Evolutionary conservation across 2,113 vertebrate genomes (phyloP), one percentile per base, ranked within the genome.

Genomic region (Nycticebus coucang): DNA sequence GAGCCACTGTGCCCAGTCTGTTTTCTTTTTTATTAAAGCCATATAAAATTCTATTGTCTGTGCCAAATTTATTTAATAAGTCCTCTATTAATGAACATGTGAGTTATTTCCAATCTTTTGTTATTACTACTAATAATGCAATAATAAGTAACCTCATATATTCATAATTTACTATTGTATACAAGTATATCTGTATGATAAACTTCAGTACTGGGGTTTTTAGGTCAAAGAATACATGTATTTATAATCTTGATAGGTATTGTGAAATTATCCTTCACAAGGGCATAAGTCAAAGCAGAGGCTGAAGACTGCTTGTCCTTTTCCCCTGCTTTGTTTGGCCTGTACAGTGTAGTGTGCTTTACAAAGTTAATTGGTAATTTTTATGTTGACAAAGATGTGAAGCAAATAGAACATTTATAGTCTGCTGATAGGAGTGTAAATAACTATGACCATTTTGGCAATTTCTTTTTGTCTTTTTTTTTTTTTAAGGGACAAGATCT

Each of bases 81-180:
- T 55, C 30, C 35, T 85, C 50, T 66, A 24, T 88, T 72, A 71
- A 77, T 37, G 81, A 21, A 80, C 14, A 86, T 77, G 85, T 78
- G 62, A 92, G 26, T 68, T 85, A 33, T 24, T 95, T 95, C 2
- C 22, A 93, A 26, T 78, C 11, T 71, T 94, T 91, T 53, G 22
- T 33, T 72, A 83, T 87, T 78, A 89, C 33, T 50, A 87, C 45
- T n/a, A 78, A 12, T 17, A 91, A 69, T 55, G 9, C 0, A 62
- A 62, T 37, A 92, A 86, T 82, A 24, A 91, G 64, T 45, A 89
- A 89, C 13, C 10, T 79, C 59, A 75, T 33, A 24, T 3, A 59
- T 62, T 77, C 81, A 88, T 91, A 80, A 93, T 91, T 94, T 89
- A 60, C 53, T 75, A 57, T 69, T 55, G 3, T 79, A 1, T 60